Base-by-base conservation (phyloP, 2,797 vertebrate species). In the Merluccius polli region DNA sequence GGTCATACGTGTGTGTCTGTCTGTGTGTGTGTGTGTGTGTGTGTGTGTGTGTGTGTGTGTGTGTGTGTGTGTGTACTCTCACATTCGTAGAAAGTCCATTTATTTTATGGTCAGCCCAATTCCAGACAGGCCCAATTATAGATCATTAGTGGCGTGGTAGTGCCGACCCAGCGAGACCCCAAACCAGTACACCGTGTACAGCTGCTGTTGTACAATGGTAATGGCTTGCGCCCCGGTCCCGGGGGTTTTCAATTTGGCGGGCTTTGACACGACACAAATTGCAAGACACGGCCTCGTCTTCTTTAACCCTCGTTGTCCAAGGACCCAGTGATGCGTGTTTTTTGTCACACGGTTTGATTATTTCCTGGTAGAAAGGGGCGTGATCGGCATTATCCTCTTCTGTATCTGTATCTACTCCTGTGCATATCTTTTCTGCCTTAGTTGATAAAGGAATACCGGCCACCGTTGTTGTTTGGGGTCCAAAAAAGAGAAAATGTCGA, bases 41-140 rank as follows among this genome's bases (percentile, higher is more conserved):
- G 81, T 77, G 73, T 79, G 82, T 72, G 29, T 77, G 80, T 73
- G 75, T 76, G 59, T 72, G 77, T 74, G 81, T 76, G 71, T 70
- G 41, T 67, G 1, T 12, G 44, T 38, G 82, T 82, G 80, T 70
- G 59, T 75, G 74, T 82, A 63, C 52, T 63, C 7, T 63, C 52
- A 63, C 52, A 63, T 63, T 63, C 68, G 68, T 31, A 33, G 68
- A 30, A 70, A 70, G 30, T 31, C 15, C 29, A 70, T 70, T 32
- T 15, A 12, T 76, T 70, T 78, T 73, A 59, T 59, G 21, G n/a
- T n/a, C 52, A 59, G 8, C 21, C n/a, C 59, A 65, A 27, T 27
- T n/a, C 59, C 59, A 12, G 24, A 27, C 8, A 65, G 59, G 59
- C 24, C 59, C 59, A 65, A 65, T 65, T n/a, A 65, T 24, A 65